Percentiles rank a stretch among this genome's conserved stretches.
Evolutionary conservation across 2,888 invertebrate species (phyloP).

Genomic region (Cactoblastis cactorum): DNA sequence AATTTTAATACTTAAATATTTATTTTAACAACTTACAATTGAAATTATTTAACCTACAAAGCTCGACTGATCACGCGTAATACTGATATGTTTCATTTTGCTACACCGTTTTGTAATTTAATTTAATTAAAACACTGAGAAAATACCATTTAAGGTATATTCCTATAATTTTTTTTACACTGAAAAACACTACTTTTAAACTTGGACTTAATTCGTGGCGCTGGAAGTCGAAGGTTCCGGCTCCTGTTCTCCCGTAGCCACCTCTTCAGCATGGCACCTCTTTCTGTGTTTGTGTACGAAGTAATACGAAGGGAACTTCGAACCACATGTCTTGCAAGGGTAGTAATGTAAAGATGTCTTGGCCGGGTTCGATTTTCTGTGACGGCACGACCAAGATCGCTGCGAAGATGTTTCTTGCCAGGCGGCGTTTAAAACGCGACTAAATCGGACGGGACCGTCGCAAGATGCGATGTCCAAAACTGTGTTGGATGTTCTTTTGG

Average conservation of each 20-base stretch:
- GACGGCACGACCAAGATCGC: constrained; percentile 92
- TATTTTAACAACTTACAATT: constrained; percentile 35
- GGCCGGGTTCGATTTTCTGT: constrained; percentile 83
- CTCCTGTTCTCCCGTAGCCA: constrained; percentile 29
- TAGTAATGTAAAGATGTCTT: constrained; percentile 91
- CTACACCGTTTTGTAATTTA: constrained; percentile 6
- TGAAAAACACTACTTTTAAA: constrained; percentile 2
- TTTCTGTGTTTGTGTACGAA: constrained; percentile 96
- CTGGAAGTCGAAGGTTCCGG: constrained; percentile 51
- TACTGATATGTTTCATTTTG: constrained; percentile 43
- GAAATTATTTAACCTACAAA: constrained; percentile 33
- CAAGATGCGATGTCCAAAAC: constrained; percentile 94
- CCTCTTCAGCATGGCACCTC: constrained; percentile 87
- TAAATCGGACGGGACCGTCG: constrained; percentile 92
- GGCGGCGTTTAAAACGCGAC: constrained; percentile 90
- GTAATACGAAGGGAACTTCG: constrained; percentile 95
- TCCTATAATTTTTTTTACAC: background rate
- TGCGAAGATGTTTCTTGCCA: constrained; percentile 76
- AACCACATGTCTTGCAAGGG: constrained; percentile 95
- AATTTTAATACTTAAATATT: constrained; percentile 34
- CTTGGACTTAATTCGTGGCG: constrained; percentile 34
- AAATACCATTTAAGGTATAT: background rate
- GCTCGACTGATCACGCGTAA: constrained; percentile 42
- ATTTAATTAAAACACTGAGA: background rate
- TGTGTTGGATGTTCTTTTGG: constrained; percentile 54